Base-by-base conservation (phyloP, 2,113 vertebrate genomes). In the Cyanoliseus patagonus region DNA sequence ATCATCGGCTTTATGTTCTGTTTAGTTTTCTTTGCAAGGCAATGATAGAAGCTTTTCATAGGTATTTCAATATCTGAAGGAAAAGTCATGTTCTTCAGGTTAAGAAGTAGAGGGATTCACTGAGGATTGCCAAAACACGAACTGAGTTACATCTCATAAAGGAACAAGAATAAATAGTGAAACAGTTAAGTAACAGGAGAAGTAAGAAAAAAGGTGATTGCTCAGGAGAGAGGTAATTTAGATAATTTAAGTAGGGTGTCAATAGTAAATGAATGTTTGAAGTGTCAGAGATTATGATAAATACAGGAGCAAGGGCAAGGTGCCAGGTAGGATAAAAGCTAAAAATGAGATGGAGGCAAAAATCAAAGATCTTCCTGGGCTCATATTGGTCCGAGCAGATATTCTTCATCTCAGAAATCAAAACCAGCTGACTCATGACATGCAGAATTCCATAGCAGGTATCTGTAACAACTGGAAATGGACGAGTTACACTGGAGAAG, bases 21-120 rank as follows among this genome's bases (percentile, higher is more conserved):
- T 75, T 95, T 82, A 57, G 84, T 94, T 96, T 96, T 92, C 89
- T 95, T 93, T 96, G 85, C 84, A 95, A 95, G 55, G 51, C 61
- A 86, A 49, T 3, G 42, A 93, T 30, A 83, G 93, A 89, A 90
- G 79, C 64, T 94, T 94, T 88, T 64, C 57, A 6, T 42, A 94
- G 93, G 80, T 78, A 88, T 93, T 95, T 88, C 88, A 93, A 20
- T 88, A 81, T 93, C 88, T 51, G 85, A 92, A 82, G 47, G 69
- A 28, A 88, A 94, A 93, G 31, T 13, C 49, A 11, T 30, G n/a
- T 66, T 91, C 92, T 95, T 85, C 75, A 87, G 91, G 87, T 83
- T 84, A 91, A 75, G 57, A 78, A 84, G 44, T 42, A 64, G 93
- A 92, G 27, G 62, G 81, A 85, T 92, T 67, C 51, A 14, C 4